Base-by-base conservation (phyloP, 2,113 vertebrate species). In the Myotis yumanensis region DNA sequence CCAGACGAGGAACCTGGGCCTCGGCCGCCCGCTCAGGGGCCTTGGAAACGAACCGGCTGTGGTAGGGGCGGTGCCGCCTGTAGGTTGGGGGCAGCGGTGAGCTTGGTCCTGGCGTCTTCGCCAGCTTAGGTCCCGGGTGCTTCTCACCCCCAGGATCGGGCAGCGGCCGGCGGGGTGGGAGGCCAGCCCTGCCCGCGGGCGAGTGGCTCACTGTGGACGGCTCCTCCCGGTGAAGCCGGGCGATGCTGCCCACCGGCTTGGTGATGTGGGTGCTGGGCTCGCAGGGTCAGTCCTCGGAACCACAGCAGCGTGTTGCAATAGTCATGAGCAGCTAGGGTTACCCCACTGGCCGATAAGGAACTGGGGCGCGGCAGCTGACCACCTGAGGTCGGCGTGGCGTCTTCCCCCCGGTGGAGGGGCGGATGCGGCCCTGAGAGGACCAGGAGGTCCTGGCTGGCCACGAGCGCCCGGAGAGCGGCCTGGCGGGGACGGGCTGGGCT, bases 61-160 rank as follows among this genome's bases (percentile, higher is more conserved):
- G 32, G 4, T 16, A 5, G 32, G 66, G 40, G 51, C 30, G 46
- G 15, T 15, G 68, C 23, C 0, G 0, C 16, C 16, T 3, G 0
- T 32, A 54, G 66, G 35, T 40, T n/a, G 64, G 52, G 84, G 59
- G 77, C 81, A 22, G 79, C 5, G 0, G 9, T 16, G 81, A 62
- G 54, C 51, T 30, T 54, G 28, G 22, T 30, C 43, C 16, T 28
- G 48, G 43, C 15, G 1, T n/a, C 30, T 20, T 43, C 30, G 14
- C 73, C 22, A 37, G 75, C 85, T 69, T 14, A 10, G 28, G 22
- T 30, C 18, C 35, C 0, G 16, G 54, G 10, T 37, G 62, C 62
- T 5, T 18, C 35, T 43, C 3, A 0, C 82, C 20, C 51, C 4
- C 0, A 3, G 10, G 76, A 22, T 7, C 20, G 4, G 22, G 46